These are phyloP conservation scores for Pao palembangensis DNA, from an alignment of 2,113 vertebrate species.

Conservation along the genomic window DNA sequence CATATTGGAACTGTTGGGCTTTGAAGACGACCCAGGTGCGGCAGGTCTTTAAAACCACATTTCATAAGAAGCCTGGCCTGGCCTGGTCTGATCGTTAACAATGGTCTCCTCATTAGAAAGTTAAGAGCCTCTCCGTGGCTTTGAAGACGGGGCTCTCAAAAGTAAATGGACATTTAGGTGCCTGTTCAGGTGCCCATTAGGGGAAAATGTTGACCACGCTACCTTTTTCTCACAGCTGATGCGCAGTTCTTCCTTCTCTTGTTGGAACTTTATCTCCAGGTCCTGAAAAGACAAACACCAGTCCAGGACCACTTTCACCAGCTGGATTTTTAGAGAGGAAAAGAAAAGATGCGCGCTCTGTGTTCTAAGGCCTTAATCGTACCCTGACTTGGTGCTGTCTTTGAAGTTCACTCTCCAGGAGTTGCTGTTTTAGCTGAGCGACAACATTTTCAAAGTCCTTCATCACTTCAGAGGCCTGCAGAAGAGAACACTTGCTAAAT, in stretches of 20 bases:
- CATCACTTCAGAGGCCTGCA: slow-evolving; percentile 79
- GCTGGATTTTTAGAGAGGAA: too few relatives aligned
- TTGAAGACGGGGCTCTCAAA: slow-evolving; percentile 57
- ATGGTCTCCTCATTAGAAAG: slow-evolving; percentile 37
- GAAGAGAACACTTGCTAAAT: not conserved
- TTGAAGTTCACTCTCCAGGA: slow-evolving; percentile 78
- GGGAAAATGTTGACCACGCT: slow-evolving; percentile 14
- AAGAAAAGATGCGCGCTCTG: too few relatives aligned
- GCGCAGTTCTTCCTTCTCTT: slow-evolving; percentile 80
- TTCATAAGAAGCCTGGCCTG: slow-evolving; percentile 51
- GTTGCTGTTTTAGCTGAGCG: slow-evolving; percentile 77
- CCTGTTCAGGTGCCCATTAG: not conserved
- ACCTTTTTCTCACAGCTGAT: slow-evolving; percentile 84
- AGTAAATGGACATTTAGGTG: slow-evolving; percentile 31
- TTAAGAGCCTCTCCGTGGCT: slow-evolving; percentile 60
- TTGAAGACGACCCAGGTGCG: slow-evolving; percentile 71
- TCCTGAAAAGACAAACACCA: slow-evolving; percentile 73
- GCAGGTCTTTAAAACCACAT: slow-evolving; percentile 62
- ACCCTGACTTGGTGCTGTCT: slow-evolving; percentile 81
- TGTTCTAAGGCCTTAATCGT: slow-evolving; percentile 16
- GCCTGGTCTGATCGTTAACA: slow-evolving; percentile 61
- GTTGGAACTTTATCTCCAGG: slow-evolving; percentile 78
- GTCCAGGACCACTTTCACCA: not conserved
- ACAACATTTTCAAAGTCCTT: slow-evolving; percentile 77
- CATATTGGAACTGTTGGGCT: slow-evolving; percentile 38